phyloP scores from a whole-genome alignment of 2,888 invertebrate species.

The Octodonta nipae region DNA sequence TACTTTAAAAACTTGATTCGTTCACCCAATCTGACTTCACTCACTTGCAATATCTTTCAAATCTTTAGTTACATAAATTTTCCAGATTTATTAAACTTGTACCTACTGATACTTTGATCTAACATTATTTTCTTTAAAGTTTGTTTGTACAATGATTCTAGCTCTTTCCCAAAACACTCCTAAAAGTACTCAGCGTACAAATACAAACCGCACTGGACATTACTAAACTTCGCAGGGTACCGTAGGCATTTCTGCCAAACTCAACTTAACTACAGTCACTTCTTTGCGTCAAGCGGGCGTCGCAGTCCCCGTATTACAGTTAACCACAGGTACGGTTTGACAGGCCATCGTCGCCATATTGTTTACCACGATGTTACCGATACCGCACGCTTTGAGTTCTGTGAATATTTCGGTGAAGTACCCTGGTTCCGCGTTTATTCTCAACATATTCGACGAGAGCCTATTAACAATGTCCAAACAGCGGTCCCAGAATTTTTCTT shows the following conservation, averaged over 20 bases:
- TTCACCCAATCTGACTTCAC: no score
- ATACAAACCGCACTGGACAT: no score
- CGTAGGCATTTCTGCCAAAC: constrained; percentile 41
- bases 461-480: constrained; percentile 59
- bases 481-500: constrained; percentile 90
- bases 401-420: constrained; percentile 99
- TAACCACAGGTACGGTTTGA: constrained; percentile 38
- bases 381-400: constrained; percentile 78
- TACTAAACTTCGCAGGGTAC: constrained; percentile 35
- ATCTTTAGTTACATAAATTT: no score
- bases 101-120: no score
- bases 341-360: constrained; percentile 33
- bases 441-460: constrained; percentile 86
- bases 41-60: no score
- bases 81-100: no score
- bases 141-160: no score
- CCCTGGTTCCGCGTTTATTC: constrained; percentile 94
- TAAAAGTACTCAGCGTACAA: no score
- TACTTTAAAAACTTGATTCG: no score
- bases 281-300: constrained; percentile 51
- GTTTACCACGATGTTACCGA: constrained; percentile 24
- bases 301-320: constrained; percentile 37
- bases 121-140: no score
- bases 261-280: constrained; percentile 47
- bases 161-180: no score